Base-by-base conservation (phyloP, 1,140 invertebrate species). In the Battus philenor region DNA sequence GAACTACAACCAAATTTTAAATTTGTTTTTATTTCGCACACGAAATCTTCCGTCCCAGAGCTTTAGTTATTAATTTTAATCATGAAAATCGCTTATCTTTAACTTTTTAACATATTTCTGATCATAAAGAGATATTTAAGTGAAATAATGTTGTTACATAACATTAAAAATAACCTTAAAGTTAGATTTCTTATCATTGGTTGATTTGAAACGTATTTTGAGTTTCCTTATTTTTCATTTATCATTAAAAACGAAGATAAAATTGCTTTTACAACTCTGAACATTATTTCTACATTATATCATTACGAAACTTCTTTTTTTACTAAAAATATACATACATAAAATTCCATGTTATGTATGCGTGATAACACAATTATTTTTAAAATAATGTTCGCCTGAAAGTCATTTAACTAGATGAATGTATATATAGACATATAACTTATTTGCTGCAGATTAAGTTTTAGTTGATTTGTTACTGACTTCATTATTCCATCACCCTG, bases 161-260 rank as follows among this genome's bases (percentile, higher is more conserved):
- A 38, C 48, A n/a, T 17, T 6, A 27, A 41, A 49, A 9, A 29
- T 39, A 46, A 46, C 36, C 43, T 27, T 27, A 27, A 8, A 27
- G 10, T 9, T 27, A 9, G 4, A 8, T 1, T 9, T 8, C 1
- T 10, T 27, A 8, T 26, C 2, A 8, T 27, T 27, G 24, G n/a
- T 8, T 8, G 8, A 9, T 10, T 10, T 27, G 10, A 26, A 7
- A 1, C 10, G 24, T 10, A 1, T 8, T 22, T 8, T 22, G 8
- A 22, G 3, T n/a, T n/a, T n/a, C n/a, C n/a, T n/a, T n/a, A n/a
- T n/a, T n/a, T n/a, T n/a, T n/a, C n/a, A n/a, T n/a, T n/a, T n/a
- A n/a, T n/a, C n/a, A n/a, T n/a, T n/a, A n/a, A n/a, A n/a, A n/a
- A n/a, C n/a, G n/a, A n/a, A 8, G 3, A 8, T 22, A 4, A 22